Evolutionary conservation across 2,888 invertebrate genomes (phyloP).

Genomic region (Pegoplata infirma): DNA sequence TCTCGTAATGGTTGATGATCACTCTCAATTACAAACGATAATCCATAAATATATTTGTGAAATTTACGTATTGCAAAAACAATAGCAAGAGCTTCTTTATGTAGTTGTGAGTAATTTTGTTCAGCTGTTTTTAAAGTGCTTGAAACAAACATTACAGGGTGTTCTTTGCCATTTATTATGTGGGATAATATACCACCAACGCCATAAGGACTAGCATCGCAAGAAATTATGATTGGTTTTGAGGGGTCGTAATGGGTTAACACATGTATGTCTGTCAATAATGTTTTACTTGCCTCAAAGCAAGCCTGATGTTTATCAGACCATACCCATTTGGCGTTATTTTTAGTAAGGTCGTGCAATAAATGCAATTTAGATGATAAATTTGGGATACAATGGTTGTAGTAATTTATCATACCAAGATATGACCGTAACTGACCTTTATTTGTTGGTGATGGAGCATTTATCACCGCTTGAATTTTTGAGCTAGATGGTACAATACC

Average conservation of each 20-base stretch:
- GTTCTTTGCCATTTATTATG: too few species aligned
- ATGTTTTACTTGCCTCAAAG: slow-evolving; percentile 43
- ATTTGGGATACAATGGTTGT: slow-evolving; percentile 7
- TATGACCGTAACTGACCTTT: background rate
- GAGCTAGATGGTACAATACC: slow-evolving; percentile 14
- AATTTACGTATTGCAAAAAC: background rate
- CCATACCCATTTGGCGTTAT: slow-evolving; percentile 44
- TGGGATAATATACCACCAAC: too few species aligned
- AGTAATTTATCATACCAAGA: background rate
- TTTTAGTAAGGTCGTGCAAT: slow-evolving; percentile 37
- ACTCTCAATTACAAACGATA: background rate
- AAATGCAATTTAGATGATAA: background rate
- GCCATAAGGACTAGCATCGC: too few species aligned
- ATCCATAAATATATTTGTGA: background rate
- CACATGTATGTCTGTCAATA: slow-evolving; percentile 20
- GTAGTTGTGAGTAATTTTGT: slow-evolving; percentile 32
- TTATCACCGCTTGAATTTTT: background rate
- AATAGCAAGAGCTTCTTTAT: slow-evolving; percentile 27
- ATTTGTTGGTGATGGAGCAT: background rate
- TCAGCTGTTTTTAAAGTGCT: slow-evolving; percentile 30
- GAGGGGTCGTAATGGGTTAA: slow-evolving; percentile 42
- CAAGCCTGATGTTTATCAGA: background rate
- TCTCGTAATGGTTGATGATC: slow-evolving; percentile 24
- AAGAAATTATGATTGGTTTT: slow-evolving; percentile 45
- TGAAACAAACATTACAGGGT: slow-evolving; percentile 43